Evolutionary conservation across 1,140 invertebrate species (phyloP), one percentile per base, ranked within the genome.

Genomic region (Orchesella cincta): DNA sequence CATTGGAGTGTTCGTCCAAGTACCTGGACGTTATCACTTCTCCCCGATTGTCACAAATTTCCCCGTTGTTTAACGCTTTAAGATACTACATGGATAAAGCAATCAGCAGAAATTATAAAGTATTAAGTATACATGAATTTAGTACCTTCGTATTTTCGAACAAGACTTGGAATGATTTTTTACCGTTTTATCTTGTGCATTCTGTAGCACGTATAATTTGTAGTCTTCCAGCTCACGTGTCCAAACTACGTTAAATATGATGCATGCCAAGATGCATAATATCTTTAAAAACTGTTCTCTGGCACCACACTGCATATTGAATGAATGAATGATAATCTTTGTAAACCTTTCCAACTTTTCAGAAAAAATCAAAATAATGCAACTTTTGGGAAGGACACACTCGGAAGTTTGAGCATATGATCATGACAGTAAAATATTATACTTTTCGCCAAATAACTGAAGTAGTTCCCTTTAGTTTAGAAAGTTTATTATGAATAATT

Each of bases 161-260:
- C 5, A 57, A 3, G 12, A 14, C 23, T 23, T 67, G 3, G 8
- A 12, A n/a, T 31, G 29, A 3, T 67, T 8, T 12, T 14, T 31
- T 67, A 67, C 62, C 62, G 62, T 67, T 29, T 23, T 67, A 33
- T 67, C 62, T 12, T 67, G 2, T 14, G 62, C 62, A 67, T 67
- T 67, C 33, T 67, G 62, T 31, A 67, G 29, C 23, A 29, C 62
- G 31, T 12, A 67, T 29, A 67, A 12, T 67, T 67, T 67, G 54
- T 57, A 57, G 26, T 57, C 54, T 57, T 23, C 54, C 14, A 57
- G 54, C n/a, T 57, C 54, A 8, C 8, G 39, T 12, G 39, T n/a
- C n/a, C n/a, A n/a, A n/a, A n/a, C n/a, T n/a, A n/a, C n/a, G n/a
- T n/a, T n/a, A n/a, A n/a, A n/a, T n/a, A 46, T 46, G 8, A 46